Evolutionary conservation across 2,888 invertebrate species (phyloP), one percentile per base, ranked within the genome.

Genomic region (Stenchaetothrips biformis): DNA sequence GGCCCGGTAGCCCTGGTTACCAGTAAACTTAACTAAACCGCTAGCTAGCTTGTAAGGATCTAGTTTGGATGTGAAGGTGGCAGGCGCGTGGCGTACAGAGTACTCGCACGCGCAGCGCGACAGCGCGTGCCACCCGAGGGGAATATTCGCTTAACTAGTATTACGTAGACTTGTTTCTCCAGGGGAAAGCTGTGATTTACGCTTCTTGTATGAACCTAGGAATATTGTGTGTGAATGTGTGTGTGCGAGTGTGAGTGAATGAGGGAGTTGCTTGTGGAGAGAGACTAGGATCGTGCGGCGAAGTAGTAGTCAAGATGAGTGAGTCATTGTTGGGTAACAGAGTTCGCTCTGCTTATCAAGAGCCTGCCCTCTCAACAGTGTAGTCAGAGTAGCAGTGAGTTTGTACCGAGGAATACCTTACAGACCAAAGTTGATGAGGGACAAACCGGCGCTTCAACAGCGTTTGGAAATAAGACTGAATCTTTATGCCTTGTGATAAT

Each of bases 401-500:
- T 37, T 37, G 37, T 37, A 37, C 37, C 37, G 37, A 37, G 37
- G 67, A 67, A 21, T 18, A 18, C 67, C n/a, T 67, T 18, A n/a
- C n/a, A 21, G 67, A 67, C 67, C 67, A 67, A 67, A 21, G 67
- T 21, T 67, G 67, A 67, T 18, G 67, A 67, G 21, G 67, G 67
- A 67, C 67, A 67, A 18, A 67, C 67, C 67, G 67, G 67, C 67
- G 53, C 53, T 16, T 16, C 53, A 53, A 16, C 53, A 18, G n/a
- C 7, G 18, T 8, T 21, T 21, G 67, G 67, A 67, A 18, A 21
- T 67, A 67, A 67, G 67, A 67, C 67, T 67, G 67, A 67, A 21
- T 67, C 67, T 9, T 67, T 18, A 67, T 67, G 67, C 67, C 67
- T n/a, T 67, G 67, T 67, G 67, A 67, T 67, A 67, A n/a, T 21